Conservation (phyloP, 2,113 vertebrate genomes). For the Embiotoca jacksoni region DNA sequence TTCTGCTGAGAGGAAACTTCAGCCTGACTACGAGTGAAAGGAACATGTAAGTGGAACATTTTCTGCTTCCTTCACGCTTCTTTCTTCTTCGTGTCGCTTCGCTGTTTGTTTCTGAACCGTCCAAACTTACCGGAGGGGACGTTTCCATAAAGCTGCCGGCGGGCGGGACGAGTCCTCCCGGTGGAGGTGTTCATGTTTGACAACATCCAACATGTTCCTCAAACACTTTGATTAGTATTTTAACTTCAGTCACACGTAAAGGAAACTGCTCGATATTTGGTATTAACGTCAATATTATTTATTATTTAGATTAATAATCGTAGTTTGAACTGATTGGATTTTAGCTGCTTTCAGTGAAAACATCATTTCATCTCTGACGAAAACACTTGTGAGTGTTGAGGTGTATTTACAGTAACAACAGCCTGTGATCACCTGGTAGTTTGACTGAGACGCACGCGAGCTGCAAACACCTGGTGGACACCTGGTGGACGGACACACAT, state of each 20-base stretch:
- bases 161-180: slow-evolving; percentile 36
- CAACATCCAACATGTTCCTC: no score
- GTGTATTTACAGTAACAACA: not conserved
- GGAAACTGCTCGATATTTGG: not conserved
- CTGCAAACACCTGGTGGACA: slow-evolving; percentile 5
- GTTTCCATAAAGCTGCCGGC: slow-evolving; percentile 31
- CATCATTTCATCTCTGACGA: no score
- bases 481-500: no score
- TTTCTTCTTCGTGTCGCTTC: not conserved
- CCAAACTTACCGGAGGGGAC: slow-evolving; percentile 30
- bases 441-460: slow-evolving; percentile 19
- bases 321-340: no score
- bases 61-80: not conserved
- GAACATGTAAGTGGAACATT: slow-evolving; percentile 53
- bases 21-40: not conserved
- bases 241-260: not conserved
- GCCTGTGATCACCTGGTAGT: not conserved
- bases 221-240: no score
- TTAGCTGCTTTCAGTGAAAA: no score
- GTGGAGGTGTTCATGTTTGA: slow-evolving; percentile 17
- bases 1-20: slow-evolving; percentile 46
- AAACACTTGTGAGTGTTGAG: not conserved
- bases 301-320: no score
- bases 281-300: not conserved
- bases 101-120: not conserved